Evolutionary conservation across 2,797 vertebrate species (phyloP).

Genomic region (Nannoperca obscura): DNA sequence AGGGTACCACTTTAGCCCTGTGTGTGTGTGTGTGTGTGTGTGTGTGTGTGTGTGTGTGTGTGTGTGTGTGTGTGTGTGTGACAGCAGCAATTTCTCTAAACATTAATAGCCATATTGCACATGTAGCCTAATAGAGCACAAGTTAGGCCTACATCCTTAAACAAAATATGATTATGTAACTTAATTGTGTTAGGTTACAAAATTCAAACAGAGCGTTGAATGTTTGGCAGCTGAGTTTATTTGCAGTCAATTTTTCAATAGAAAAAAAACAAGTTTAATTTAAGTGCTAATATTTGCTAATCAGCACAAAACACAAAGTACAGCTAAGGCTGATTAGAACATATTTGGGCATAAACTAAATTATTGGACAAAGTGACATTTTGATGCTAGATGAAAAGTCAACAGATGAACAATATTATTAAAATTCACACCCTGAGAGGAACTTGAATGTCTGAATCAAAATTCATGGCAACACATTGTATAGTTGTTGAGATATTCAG

Average conservation of each 20-base stretch:
- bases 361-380: not conserved
- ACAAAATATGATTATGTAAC: not conserved
- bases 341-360: no score
- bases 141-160: not conserved
- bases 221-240: not conserved
- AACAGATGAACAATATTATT: not conserved
- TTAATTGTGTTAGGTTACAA: not conserved
- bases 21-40: conserved; percentile 49
- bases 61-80: conserved; percentile 35
- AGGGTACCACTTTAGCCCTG: conserved; percentile 76
- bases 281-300: not conserved
- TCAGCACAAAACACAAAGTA: not conserved
- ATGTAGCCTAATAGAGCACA: not conserved
- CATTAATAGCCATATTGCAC: conserved; percentile 27
- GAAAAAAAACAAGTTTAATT: not conserved
- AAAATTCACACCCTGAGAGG: not conserved
- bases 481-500: not conserved
- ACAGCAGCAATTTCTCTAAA: conserved; percentile 29
- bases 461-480: not conserved
- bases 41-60: conserved; percentile 55
- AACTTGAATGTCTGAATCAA: not conserved
- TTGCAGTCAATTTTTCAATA: not conserved
- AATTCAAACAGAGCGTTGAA: not conserved
- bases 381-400: not conserved
- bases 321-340: not conserved